Evolutionary conservation across 2,888 invertebrate genomes (phyloP), one percentile per base, ranked within the genome.

Genomic region (Drosophila cyrtoloma): DNA sequence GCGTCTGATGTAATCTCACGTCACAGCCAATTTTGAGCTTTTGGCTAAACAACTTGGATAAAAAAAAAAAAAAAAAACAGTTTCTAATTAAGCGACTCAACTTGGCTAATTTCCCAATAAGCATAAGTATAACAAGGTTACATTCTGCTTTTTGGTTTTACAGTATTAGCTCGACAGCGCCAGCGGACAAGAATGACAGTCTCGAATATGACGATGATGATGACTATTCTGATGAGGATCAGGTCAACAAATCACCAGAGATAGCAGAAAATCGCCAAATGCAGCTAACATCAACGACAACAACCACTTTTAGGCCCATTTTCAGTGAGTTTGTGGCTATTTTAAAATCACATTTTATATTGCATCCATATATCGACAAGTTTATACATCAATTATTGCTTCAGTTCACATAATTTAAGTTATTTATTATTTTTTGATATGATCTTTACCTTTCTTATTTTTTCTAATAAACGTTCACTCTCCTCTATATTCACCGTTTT

Each of bases 151-250:
- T 55, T 52, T 19, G 50, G 22, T 55, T 50, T 58, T 79, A 0
- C 68, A 92, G 92, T 77, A 89, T 90, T 51, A 86, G 83, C 70
- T 89, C 86, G 59, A 90, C 89, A 47, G 89, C 91, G 39, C 89
- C 92, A 47, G 78, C 75, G 50, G 78, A 81, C 42, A 69, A 42
- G 42, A 61, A 53, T 57, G 67, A 22, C 35, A 53, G 51, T 26
- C 39, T 55, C 56, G 82, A 84, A 35, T 84, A 92, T 44, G 85
- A 90, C 5, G 82, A 90, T 58, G 71, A 82, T 39, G 89, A 91
- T 47, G 81, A 88, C 33, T 84, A 91, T 65, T 86, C 82, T 63
- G 84, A 89, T 9, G 76, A 81, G 19, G 64, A 75, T 51, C 75
- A 79, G 22, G 70, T 53, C 57, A 60, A 64, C 10, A 65, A 64